These are phyloP conservation scores for Fulica atra DNA, from an alignment of 2,113 vertebrate genomes.

Conservation along the genomic window DNA sequence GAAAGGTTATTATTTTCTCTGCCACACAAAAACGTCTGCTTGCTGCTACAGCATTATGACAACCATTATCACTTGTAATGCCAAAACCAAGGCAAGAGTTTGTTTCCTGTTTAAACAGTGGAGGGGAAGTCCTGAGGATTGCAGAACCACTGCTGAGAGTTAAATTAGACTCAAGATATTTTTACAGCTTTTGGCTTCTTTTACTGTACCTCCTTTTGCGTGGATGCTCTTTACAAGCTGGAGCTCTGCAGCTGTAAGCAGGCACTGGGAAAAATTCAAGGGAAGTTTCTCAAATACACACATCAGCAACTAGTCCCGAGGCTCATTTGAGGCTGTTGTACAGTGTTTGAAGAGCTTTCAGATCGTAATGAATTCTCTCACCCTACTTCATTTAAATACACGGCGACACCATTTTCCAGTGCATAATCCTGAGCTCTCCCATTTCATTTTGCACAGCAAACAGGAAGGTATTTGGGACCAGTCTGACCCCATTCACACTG, in stretches of 20 bases:
- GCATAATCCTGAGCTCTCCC: not conserved
- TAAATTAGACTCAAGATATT: conserved; percentile 3
- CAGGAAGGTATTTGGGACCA: not conserved
- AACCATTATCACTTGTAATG: not conserved
- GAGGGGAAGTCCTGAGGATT: not conserved
- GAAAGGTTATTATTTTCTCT: not conserved
- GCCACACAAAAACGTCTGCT: not conserved
- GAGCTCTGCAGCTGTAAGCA: not conserved
- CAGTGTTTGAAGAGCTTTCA: not conserved
- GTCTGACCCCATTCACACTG: not conserved
- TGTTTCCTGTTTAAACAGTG: not conserved
- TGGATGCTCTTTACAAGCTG: not conserved
- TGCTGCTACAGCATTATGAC: not conserved
- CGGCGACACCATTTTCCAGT: fast-evolving
- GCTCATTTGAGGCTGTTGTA: not conserved
- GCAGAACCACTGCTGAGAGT: not conserved
- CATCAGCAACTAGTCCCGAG: not conserved
- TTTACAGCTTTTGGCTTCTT: conserved; percentile 8
- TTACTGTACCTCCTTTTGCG: not conserved
- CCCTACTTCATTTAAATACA: conserved; percentile 10
- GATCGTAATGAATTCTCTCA: not conserved
- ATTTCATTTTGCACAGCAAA: not conserved
- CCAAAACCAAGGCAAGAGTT: not conserved
- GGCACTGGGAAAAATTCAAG: not conserved
- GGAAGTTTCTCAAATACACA: not conserved